Percentiles rank a stretch among this genome's conserved stretches.
Evolutionary conservation across 1,140 invertebrate species (phyloP).

Genomic region (Nephotettix cincticeps): DNA sequence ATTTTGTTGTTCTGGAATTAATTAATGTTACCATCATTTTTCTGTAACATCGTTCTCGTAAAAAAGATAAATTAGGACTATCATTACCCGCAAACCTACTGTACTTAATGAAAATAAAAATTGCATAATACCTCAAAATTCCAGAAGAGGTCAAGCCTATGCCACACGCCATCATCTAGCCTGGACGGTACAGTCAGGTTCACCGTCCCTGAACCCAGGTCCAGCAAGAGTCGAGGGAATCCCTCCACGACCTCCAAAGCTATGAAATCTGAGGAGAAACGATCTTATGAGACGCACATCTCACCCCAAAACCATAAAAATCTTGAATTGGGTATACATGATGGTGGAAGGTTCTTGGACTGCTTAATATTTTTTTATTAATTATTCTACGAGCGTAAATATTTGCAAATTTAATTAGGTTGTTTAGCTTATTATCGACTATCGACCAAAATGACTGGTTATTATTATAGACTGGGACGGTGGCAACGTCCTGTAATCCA

Average conservation of each 20-base stretch:
- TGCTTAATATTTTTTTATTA: neutral
- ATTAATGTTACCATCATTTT: no score
- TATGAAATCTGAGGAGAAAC: conserved; percentile 71
- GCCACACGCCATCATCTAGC: conserved; percentile 93
- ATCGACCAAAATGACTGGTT: neutral
- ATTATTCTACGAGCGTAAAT: neutral
- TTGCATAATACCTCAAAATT: conserved; percentile 84
- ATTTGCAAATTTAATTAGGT: neutral
- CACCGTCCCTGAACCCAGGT: conserved; percentile 91
- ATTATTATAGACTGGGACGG: no score
- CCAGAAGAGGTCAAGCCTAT: conserved; percentile 92
- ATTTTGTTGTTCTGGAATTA: no score
- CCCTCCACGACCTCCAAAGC: conserved; percentile 88
- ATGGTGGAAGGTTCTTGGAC: neutral
- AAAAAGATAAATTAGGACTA: no score
- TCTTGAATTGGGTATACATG: neutral
- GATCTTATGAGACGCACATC: no score
- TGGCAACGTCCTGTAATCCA: no score
- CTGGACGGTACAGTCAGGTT: conserved; percentile 85
- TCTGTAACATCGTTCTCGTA: no score
- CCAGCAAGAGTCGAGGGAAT: conserved; percentile 83
- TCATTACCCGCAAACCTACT: no score
- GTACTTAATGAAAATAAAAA: no score
- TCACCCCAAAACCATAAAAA: no score
- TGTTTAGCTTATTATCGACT: neutral